phyloP scores from a whole-genome alignment of 2,113 vertebrate species.

The Paracanthobrama guichenoti region DNA sequence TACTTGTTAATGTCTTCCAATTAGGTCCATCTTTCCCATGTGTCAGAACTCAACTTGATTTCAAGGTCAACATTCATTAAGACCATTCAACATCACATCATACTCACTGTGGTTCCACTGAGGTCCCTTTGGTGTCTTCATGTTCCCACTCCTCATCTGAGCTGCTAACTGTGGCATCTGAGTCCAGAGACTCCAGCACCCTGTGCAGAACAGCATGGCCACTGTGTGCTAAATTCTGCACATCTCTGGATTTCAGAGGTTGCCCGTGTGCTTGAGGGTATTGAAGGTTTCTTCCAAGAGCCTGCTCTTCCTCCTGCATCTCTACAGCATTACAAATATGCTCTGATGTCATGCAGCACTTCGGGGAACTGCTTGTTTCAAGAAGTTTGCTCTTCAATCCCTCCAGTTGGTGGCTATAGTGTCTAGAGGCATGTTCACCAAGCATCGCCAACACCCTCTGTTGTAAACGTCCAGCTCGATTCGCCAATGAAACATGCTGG shows the following conservation, averaged over 20 bases:
- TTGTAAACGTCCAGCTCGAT: slow-evolving; percentile 75
- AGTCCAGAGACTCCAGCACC: slow-evolving; percentile 84
- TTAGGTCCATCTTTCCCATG: not conserved
- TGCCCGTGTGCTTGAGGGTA: slow-evolving; percentile 52
- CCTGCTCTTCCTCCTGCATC: slow-evolving; percentile 60
- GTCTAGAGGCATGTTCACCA: slow-evolving; percentile 79
- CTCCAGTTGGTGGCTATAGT: slow-evolving; percentile 83
- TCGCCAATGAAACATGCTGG: slow-evolving; percentile 78
- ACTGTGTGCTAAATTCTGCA: slow-evolving; percentile 76
- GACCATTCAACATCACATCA: not conserved
- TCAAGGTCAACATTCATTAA: not conserved
- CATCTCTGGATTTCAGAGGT: slow-evolving; percentile 66
- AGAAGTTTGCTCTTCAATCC: slow-evolving; percentile 74
- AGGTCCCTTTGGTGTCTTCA: slow-evolving; percentile 66
- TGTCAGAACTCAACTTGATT: not conserved
- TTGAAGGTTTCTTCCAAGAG: not conserved
- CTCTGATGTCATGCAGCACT: slow-evolving; percentile 59
- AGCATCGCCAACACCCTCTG: slow-evolving; percentile 83
- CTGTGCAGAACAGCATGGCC: slow-evolving; percentile 76
- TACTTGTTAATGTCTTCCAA: not conserved
- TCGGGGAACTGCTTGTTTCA: slow-evolving; percentile 55
- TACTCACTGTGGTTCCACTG: slow-evolving; percentile 80
- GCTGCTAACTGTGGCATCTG: slow-evolving; percentile 90
- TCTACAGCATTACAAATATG: slow-evolving; percentile 57
- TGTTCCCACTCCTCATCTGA: slow-evolving; percentile 84